Evolutionary conservation across 2,113 vertebrate species (phyloP).

Genomic region (Terrapene triunguis): DNA sequence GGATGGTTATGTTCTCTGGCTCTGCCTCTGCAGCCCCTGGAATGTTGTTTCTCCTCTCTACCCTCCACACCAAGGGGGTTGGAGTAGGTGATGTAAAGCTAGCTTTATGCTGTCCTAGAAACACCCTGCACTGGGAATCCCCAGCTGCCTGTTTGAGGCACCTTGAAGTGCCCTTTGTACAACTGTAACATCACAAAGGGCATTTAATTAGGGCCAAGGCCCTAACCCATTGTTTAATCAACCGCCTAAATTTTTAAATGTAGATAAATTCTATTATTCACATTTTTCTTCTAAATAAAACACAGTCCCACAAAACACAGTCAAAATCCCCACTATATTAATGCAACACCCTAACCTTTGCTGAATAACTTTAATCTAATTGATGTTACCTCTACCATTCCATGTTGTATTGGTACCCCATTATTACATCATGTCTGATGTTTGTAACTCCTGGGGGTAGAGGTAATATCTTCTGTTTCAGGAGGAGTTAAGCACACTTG

Average conservation of each 20-base stretch:
- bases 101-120: conserved; percentile 33
- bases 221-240: not conserved
- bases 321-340: not conserved
- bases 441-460: not conserved
- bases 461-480: not conserved
- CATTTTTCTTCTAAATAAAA: not conserved
- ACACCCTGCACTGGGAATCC: conserved; percentile 39
- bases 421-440: not conserved
- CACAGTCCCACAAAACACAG: not conserved
- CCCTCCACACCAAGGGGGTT: not conserved
- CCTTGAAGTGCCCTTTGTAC: conserved; percentile 34
- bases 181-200: not conserved
- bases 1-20: not conserved
- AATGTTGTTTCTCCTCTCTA: not conserved
- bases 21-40: not conserved
- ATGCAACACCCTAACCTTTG: not conserved
- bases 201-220: conserved; percentile 30
- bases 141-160: conserved; percentile 4
- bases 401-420: not conserved
- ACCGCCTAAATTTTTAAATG: no score
- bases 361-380: not conserved
- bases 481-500: not conserved
- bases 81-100: not conserved
- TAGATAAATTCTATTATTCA: no score
- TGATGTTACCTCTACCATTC: not conserved